Percentiles rank a stretch among this genome's conserved stretches.
These are phyloP conservation scores for Triplophysa dalaica DNA, from an alignment of 2,113 vertebrate species.

Conservation along the genomic window DNA sequence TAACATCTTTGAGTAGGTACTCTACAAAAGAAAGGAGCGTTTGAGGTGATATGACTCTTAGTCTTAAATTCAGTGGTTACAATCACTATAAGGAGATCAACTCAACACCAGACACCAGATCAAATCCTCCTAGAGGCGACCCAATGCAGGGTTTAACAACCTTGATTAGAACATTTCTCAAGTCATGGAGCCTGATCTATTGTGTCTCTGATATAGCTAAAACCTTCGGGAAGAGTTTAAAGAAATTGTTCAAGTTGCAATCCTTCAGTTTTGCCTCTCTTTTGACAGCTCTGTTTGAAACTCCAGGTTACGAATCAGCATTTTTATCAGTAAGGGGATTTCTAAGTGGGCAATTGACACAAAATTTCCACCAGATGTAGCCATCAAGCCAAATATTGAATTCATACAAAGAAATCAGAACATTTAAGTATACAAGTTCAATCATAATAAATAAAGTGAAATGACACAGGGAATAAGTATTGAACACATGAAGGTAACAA, in stretches of 20 bases:
- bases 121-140: constrained; percentile 42
- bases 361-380: no score
- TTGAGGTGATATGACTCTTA: constrained; percentile 47
- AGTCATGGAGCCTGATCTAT: background rate
- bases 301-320: no score
- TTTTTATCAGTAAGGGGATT: no score
- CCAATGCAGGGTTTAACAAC: constrained; percentile 18
- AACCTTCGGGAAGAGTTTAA: background rate
- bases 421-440: no score
- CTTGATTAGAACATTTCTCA: background rate
- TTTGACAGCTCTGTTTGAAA: no score
- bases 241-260: background rate
- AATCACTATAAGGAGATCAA: constrained; percentile 53
- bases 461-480: no score
- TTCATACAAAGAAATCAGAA: no score
- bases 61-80: constrained; percentile 39
- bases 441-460: no score
- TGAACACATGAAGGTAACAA: no score
- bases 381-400: no score
- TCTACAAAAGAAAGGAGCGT: constrained; percentile 40
- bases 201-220: background rate
- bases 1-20: constrained; percentile 37
- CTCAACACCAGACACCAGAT: constrained; percentile 44
- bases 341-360: no score
- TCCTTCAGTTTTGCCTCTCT: no score